Base-by-base conservation (phyloP, 2,888 invertebrate genomes). In the Pandemis cinnamomeana region DNA sequence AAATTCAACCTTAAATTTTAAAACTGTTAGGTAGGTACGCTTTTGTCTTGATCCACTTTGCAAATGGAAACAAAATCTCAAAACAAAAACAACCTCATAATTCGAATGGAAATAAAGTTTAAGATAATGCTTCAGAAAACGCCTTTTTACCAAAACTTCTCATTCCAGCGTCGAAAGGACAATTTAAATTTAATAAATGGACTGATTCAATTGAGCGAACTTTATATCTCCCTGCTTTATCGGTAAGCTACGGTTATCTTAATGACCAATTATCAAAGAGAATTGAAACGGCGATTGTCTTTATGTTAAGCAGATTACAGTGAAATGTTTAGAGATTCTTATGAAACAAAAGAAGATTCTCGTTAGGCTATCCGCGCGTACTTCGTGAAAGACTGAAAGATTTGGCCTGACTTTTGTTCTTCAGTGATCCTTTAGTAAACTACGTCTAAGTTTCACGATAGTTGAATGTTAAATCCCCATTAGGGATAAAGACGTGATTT, bases 121-220 rank as follows among this genome's bases (percentile, higher is more conserved):
- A 27, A 27, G 58, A 58, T 11, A 27, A 27, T 58, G 58, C 27
- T 2, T 58, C 4, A 58, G 27, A 58, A 11, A 11, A 11, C 27
- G 11, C 27, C 27, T 58, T 58, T 58, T 58, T 55, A 55, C 27
- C 58, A 27, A 27, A 58, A 58, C 27, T 27, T 58, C 58, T 58
- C 58, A 27, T 5, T 58, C 58, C 27, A 27, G 11, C 20, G 58
- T 27, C 58, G 27, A 27, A 11, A 58, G 41, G 61, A 7, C 41
- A 41, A 61, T 41, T 61, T 61, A 61, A 61, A 61, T 41, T 61
- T 41, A 61, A 41, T 61, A 61, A 61, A 61, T 61, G 41, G n/a
- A 41, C 61, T 61, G 61, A 61, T 61, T 61, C 41, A 61, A 61
- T 61, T 61, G 61, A 41, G 61, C 61, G 61, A 61, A 41, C 61